phyloP scores from a whole-genome alignment of 64 coral and sea anemone species.

The Pocillopora damicornis region DNA sequence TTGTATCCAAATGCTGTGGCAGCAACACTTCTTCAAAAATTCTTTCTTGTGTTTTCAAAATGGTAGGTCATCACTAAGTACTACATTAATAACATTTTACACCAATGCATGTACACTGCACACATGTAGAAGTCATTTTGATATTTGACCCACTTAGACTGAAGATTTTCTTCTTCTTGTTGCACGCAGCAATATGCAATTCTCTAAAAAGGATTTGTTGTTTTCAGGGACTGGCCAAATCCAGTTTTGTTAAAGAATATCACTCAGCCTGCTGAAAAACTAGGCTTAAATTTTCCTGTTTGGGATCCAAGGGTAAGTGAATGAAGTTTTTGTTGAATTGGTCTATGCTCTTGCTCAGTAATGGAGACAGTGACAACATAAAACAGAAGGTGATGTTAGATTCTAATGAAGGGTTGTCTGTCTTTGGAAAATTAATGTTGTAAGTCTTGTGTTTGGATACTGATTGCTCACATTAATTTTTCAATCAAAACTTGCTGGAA shows the following conservation, averaged over 20 bases:
- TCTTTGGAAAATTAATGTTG: no score
- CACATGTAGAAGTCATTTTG: neutral
- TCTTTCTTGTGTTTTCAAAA: constrained; percentile 93
- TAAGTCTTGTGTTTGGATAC: no score
- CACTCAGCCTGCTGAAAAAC: constrained; percentile 53
- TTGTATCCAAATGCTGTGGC: constrained; percentile 96
- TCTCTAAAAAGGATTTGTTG: neutral
- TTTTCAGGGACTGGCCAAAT: constrained; percentile 93
- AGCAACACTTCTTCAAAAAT: constrained; percentile 90
- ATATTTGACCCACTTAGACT: neutral
- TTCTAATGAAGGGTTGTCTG: no score
- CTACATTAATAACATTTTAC: neutral
- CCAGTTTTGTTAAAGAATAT: constrained; percentile 87
- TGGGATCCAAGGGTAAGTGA: constrained; percentile 91
- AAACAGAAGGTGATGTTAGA: no score
- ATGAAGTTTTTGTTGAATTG: neutral
- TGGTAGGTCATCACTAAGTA: constrained; percentile 58
- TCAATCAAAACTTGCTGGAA: no score
- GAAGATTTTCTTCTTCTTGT: no score
- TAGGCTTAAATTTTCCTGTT: constrained; percentile 58
- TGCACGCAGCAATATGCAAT: no score
- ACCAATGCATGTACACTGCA: no score
- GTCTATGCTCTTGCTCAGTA: no score
- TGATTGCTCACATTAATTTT: no score
- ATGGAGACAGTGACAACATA: no score